A percentile compares a stretch with the other conserved stretches of the same genome.
phyloP scores from a whole-genome alignment of 2,888 invertebrate species.

The Petrophora chlorosata region DNA sequence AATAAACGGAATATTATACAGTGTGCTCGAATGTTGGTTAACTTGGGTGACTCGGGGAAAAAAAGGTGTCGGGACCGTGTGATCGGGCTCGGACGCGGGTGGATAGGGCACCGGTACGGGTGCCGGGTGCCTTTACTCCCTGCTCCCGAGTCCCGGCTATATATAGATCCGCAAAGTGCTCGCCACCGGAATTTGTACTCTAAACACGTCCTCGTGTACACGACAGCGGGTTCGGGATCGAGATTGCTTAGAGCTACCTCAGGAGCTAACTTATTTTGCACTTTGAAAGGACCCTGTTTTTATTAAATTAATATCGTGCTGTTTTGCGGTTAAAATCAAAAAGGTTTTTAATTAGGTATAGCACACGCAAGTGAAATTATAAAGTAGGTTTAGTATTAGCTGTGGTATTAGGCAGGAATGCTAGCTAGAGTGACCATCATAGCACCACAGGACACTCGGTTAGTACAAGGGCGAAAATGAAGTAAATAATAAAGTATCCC shows the following conservation, averaged over 20 bases:
- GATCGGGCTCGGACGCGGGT: constrained; percentile 47
- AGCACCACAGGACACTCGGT: not conserved
- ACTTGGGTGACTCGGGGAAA: constrained; percentile 36
- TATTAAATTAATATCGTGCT: too few relatives aligned
- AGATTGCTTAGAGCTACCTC: constrained; percentile 36
- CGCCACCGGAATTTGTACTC: constrained; percentile 62
- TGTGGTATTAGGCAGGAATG: too few relatives aligned
- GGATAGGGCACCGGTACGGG: constrained; percentile 10
- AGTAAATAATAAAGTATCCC: constrained; percentile 16
- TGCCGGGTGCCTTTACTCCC: constrained; percentile 50
- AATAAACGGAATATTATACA: constrained; percentile 69
- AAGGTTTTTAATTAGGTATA: not conserved
- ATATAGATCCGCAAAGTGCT: constrained; percentile 64
- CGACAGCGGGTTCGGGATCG: constrained; percentile 13
- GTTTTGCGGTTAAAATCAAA: too few relatives aligned
- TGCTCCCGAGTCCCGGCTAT: constrained; percentile 48
- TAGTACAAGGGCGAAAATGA: not conserved
- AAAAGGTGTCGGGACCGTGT: constrained; percentile 49
- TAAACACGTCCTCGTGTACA: constrained; percentile 56
- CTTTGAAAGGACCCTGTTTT: constrained; percentile 3
- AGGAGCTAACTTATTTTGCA: constrained; percentile 25
- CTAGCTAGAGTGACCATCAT: not conserved
- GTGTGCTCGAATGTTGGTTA: constrained; percentile 49
- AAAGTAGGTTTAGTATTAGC: not conserved
- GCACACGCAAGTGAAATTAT: not conserved